Evolutionary conservation across 2,797 vertebrate species (phyloP).

Genomic region (Spinus olivaceus): DNA sequence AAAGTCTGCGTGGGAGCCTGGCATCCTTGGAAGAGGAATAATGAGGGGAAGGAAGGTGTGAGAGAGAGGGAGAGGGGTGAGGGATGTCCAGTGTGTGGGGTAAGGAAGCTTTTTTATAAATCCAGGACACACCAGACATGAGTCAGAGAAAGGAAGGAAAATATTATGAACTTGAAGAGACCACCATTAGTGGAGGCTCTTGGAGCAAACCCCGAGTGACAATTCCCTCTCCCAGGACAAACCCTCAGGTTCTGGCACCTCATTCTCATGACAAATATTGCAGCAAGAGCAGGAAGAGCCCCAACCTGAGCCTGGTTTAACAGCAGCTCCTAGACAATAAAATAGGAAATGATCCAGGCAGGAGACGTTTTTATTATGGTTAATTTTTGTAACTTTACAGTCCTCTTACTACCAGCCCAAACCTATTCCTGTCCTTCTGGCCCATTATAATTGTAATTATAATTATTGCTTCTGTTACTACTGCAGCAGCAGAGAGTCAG

Average conservation of each 20-base stretch:
- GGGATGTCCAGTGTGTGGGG: not conserved
- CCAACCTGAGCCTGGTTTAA: not conserved
- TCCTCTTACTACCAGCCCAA: not conserved
- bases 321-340: slow-evolving; percentile 15
- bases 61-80: not conserved
- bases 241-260: slow-evolving; percentile 36
- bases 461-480: not conserved
- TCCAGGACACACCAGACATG: not conserved
- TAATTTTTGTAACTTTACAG: not conserved
- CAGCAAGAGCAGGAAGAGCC: slow-evolving; percentile 31
- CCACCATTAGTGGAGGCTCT: not conserved
- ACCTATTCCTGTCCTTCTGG: not conserved
- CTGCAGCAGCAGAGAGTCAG: not conserved
- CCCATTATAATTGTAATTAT: not conserved
- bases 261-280: slow-evolving; percentile 40
- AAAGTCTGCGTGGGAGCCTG: not conserved
- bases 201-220: not conserved
- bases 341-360: not conserved
- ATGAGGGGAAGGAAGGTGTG: not conserved
- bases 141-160: slow-evolving; percentile 26
- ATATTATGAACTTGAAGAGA: not conserved
- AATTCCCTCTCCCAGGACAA: slow-evolving; percentile 22
- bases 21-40: not conserved
- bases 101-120: not conserved
- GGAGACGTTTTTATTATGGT: not conserved